A percentile compares a stretch with the other conserved stretches of the same genome.
These are phyloP conservation scores for Quadriops clusia DNA, from an alignment of 2,888 invertebrate genomes.

Conservation along the genomic window DNA sequence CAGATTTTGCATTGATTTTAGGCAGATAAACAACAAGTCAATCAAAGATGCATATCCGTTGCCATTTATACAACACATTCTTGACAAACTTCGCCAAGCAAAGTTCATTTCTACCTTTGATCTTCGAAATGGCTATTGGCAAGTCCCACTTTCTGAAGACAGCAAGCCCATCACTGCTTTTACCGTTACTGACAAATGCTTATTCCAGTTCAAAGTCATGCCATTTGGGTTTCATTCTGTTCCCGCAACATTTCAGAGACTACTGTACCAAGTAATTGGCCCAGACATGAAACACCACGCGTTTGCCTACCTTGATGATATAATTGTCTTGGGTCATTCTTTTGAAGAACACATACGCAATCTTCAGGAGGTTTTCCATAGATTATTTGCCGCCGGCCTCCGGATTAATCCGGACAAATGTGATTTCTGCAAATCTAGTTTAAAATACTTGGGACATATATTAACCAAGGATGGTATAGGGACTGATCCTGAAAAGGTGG, in stretches of 20 bases:
- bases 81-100: slow-evolving; percentile 15
- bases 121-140: slow-evolving; percentile 22
- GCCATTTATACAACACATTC: slow-evolving; percentile 15
- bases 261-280: slow-evolving; percentile 19
- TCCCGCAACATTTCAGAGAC: slow-evolving; percentile 9
- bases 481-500: slow-evolving; percentile 10
- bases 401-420: slow-evolving; percentile 1
- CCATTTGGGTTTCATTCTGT: slow-evolving; percentile 21
- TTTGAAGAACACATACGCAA: slow-evolving; percentile 13
- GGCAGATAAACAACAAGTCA: slow-evolving; percentile 17
- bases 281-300: slow-evolving; percentile 17
- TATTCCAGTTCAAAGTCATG: slow-evolving; percentile 20
- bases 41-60: slow-evolving; percentile 18
- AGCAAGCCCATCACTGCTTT: slow-evolving; percentile 19
- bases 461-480: slow-evolving; percentile 10
- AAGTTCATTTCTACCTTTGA: slow-evolving; percentile 17
- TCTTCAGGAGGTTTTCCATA: neutral
- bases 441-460: slow-evolving; percentile 16
- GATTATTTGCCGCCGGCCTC: neutral
- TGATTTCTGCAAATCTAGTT: slow-evolving; percentile 12
- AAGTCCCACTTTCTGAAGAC: slow-evolving; percentile 14
- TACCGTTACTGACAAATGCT: slow-evolving; percentile 18
- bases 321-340: slow-evolving; percentile 14
- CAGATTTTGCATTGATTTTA: slow-evolving; percentile 20
- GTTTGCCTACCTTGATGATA: slow-evolving; percentile 19